Base-by-base conservation (phyloP, 2,113 vertebrate genomes). In the Zosterops hypoxanthus region DNA sequence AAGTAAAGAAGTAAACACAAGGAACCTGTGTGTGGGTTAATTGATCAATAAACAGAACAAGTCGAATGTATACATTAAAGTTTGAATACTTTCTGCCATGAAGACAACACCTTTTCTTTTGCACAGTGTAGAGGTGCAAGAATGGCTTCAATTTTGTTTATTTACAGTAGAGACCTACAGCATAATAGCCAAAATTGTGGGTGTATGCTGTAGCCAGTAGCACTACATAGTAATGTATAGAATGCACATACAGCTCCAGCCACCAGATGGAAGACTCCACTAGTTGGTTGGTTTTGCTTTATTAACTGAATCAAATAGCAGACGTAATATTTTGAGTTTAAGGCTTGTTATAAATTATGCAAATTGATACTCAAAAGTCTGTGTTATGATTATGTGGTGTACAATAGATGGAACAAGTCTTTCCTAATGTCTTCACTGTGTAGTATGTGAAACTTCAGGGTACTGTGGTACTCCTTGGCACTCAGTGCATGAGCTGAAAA, bases 191-290 rank as follows among this genome's bases (percentile, higher is more conserved):
- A 4, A 23, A 78, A 10, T 22, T 28, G 34, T 31, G 42, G 17
- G 9, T 57, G 28, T 57, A 1, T 76, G 29, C 50, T 47, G 7
- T 23, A 65, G 36, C 28, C 56, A 5, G 8, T n/a, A 49, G 52
- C 22, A 22, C 20, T 55, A 16, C 24, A 2, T 39, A 29, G 11
- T 46, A 39, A 76, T 28, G 31, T 73, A 39, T 56, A 80, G 87
- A 69, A 63, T 87, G 93, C 94, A 83, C 17, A 9, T 57, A 46
- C 50, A 61, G 31, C 47, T 96, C 66, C 77, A 92, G 57, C 96
- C 96, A 95, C 92, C 83, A 97, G 96, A 76, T 97, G 97, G 97
- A 94, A 90, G 86, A 92, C 95, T 97, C 46, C 36, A 25, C 92
- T 79, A 92, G 70, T 42, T 80, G 87, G n/a, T 87, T 84, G 83